phyloP scores from a whole-genome alignment of 2,888 invertebrate species.

The Hypselothyrea guttata region DNA sequence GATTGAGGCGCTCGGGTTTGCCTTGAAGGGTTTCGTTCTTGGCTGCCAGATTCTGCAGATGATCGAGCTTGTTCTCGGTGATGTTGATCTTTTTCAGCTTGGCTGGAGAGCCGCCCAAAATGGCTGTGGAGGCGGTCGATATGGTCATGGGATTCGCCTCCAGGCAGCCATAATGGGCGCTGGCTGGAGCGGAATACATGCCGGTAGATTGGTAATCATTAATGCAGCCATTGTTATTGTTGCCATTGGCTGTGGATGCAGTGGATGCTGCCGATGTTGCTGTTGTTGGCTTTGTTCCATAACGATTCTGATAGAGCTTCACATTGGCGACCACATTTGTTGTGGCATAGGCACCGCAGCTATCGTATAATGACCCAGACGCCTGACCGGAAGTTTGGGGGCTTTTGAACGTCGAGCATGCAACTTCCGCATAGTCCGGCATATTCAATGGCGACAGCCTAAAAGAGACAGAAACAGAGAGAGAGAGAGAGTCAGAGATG shows the following conservation, averaged over 20 bases:
- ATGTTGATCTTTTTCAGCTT: constrained; percentile 80
- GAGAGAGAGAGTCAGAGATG: background rate
- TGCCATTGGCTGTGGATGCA: constrained; percentile 24
- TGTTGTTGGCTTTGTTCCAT: constrained; percentile 63
- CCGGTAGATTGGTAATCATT: constrained; percentile 80
- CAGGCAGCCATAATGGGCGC: constrained; percentile 80
- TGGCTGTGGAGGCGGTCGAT: constrained; percentile 78
- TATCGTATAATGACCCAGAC: constrained; percentile 79
- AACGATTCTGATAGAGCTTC: constrained; percentile 82
- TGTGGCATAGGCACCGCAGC: constrained; percentile 82
- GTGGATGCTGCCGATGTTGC: constrained; percentile 18
- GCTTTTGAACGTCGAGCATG: constrained; percentile 83
- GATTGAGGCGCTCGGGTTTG: constrained; percentile 58
- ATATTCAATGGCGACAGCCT: constrained; percentile 82
- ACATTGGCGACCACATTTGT: constrained; percentile 82
- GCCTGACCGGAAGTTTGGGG: constrained; percentile 60
- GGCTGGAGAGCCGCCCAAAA: constrained; percentile 65
- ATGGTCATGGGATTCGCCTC: constrained; percentile 78
- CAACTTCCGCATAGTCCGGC: constrained; percentile 83
- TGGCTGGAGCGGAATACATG: constrained; percentile 82
- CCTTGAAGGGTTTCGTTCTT: constrained; percentile 28
- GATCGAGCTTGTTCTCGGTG: constrained; percentile 78
- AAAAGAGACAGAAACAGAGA: constrained; percentile 20
- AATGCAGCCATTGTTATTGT: constrained; percentile 51
- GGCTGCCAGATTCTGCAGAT: constrained; percentile 49